Percentiles rank a stretch among this genome's conserved stretches.
phyloP scores from a whole-genome alignment of 2,113 vertebrate genomes.

The Salvelinus sp. region DNA sequence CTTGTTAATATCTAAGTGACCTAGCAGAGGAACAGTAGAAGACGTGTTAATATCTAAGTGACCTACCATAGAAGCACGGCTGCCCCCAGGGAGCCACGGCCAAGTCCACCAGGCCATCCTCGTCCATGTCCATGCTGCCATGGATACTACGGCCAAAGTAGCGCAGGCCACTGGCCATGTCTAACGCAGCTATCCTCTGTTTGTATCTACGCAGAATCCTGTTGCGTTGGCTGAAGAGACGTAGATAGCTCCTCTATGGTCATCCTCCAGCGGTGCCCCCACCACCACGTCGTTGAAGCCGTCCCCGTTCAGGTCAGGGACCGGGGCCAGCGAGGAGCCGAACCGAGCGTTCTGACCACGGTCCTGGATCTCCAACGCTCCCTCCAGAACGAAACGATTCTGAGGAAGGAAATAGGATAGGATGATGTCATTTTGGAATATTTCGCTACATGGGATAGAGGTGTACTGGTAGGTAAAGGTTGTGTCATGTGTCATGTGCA shows the following conservation, averaged over 20 bases:
- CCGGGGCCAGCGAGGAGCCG: conserved; percentile 81
- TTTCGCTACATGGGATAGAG: neutral
- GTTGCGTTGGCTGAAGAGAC: conserved; percentile 75
- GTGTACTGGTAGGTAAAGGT: too few species aligned
- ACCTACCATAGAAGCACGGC: conserved; percentile 88
- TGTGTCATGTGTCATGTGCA: too few species aligned
- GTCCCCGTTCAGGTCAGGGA: conserved; percentile 92
- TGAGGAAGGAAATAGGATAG: conserved; percentile 41
- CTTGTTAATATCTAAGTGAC: too few species aligned
- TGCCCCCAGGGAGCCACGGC: conserved; percentile 85
- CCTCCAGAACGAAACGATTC: conserved; percentile 75
- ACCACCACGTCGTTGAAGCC: conserved; percentile 85
- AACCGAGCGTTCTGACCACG: conserved; percentile 85
- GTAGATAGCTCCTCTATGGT: conserved; percentile 87
- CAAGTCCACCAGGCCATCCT: conserved; percentile 84
- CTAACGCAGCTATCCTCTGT: conserved; percentile 82
- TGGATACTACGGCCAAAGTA: conserved; percentile 94
- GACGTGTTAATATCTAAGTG: too few species aligned
- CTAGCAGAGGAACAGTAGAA: too few species aligned
- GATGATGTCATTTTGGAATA: neutral
- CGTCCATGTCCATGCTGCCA: conserved; percentile 85
- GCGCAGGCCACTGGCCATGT: conserved; percentile 73
- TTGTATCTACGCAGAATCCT: conserved; percentile 76
- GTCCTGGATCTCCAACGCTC: conserved; percentile 73
- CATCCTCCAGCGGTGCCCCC: conserved; percentile 89